A percentile compares a stretch with the other conserved stretches of the same genome.
These are phyloP conservation scores for Siniperca knerii DNA, from an alignment of 2,113 vertebrate genomes.

Conservation along the genomic window DNA sequence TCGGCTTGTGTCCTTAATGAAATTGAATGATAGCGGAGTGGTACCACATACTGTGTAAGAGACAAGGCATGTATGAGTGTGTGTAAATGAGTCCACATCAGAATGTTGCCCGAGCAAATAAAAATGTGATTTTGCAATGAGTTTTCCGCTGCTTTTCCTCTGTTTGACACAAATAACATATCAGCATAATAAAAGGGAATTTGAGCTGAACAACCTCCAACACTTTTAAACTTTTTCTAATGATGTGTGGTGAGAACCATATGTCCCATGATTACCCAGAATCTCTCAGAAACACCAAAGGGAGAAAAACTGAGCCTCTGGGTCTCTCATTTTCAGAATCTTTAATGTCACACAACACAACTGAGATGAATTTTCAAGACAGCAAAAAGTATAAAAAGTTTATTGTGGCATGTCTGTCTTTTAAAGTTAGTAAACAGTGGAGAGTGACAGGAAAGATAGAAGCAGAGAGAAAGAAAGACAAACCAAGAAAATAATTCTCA, in stretches of 20 bases:
- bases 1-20: not conserved
- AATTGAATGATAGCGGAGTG: not conserved
- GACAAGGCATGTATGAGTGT: not conserved
- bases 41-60: not conserved
- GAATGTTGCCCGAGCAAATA: conserved; percentile 11
- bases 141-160: not conserved
- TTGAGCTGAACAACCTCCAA: not conserved
- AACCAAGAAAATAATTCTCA: not conserved
- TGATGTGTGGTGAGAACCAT: not conserved
- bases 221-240: not conserved
- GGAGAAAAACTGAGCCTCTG: not conserved
- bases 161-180: conserved; percentile 15
- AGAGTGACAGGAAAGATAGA: conserved; percentile 43
- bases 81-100: not conserved
- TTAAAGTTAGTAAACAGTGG: not conserved
- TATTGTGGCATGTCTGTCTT: conserved; percentile 4
- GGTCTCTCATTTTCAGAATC: conserved; percentile 1
- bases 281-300: conserved; percentile 4
- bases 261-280: not conserved
- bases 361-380: not conserved
- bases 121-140: conserved; percentile 3
- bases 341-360: conserved; percentile 3
- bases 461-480: not conserved
- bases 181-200: conserved; percentile 4
- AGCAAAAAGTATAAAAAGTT: not conserved